Conservation (phyloP, 2,888 invertebrate species). For the Leptogaster cylindrica region DNA sequence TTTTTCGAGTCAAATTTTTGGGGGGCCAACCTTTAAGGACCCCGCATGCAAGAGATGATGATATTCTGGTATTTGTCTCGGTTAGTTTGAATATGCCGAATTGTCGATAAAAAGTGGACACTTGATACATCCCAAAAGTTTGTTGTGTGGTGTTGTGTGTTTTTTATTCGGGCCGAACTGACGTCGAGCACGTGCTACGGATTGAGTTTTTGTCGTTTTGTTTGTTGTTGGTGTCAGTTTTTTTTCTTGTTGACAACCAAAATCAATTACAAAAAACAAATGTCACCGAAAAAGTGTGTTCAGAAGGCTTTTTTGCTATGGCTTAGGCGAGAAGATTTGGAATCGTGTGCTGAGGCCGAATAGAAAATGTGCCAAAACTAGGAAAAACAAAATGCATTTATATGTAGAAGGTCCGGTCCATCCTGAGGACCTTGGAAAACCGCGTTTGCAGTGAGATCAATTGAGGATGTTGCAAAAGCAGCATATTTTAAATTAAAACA, state of each 20-base stretch:
- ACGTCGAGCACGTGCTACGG: slow-evolving; percentile 10
- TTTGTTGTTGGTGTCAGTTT: too few relatives aligned
- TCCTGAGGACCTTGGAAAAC: not conserved
- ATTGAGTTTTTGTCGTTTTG: not conserved
- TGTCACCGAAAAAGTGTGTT: not conserved
- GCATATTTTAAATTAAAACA: too few relatives aligned
- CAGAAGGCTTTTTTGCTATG: not conserved
- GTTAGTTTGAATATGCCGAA: slow-evolving; percentile 24
- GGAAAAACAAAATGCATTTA: slow-evolving; percentile 1
- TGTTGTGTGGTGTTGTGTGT: not conserved
- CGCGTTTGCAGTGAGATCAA: not conserved
- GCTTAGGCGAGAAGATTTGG: not conserved
- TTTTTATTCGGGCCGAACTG: not conserved
- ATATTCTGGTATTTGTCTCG: slow-evolving; percentile 11
- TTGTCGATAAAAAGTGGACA: slow-evolving; percentile 18
- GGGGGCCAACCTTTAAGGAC: slow-evolving; percentile 25
- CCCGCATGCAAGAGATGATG: slow-evolving; percentile 2
- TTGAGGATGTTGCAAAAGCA: not conserved
- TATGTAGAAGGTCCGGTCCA: slow-evolving; percentile 6
- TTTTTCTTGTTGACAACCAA: too few relatives aligned
- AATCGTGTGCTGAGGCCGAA: not conserved
- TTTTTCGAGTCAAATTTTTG: slow-evolving; percentile 6
- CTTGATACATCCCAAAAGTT: not conserved
- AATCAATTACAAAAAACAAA: too few relatives aligned
- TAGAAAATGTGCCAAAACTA: not conserved